Evolutionary conservation across 2,797 vertebrate genomes (phyloP), one percentile per base, ranked within the genome.

Genomic region (Pogonophryne albipinna): DNA sequence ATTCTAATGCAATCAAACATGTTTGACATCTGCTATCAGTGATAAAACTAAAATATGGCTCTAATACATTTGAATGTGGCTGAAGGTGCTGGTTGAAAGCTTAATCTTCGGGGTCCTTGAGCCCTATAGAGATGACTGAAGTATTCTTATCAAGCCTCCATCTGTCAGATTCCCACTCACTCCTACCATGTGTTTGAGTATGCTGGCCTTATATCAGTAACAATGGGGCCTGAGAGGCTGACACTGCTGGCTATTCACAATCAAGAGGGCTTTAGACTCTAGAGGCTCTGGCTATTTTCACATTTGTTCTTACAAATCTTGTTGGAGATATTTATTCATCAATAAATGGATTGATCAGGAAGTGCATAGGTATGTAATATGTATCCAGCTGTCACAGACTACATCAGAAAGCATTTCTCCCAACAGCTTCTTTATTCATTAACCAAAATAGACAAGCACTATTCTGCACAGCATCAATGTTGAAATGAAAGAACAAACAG

Each of bases 131-230:
- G 64, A 68, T 4, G 64, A 58, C 55, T 57, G 27, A 74, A 82
- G 66, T 52, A 64, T 71, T 74, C 20, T 67, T 80, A 88, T 72
- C 68, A 45, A 76, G 58, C 70, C 72, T 74, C 86, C 91, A 90
- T 92, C 86, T 93, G 89, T 81, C 82, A 76, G 71, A 76, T 89
- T 87, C 87, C 77, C 71, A 84, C 80, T 89, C 85, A 16, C 70
- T 86, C 72, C 41, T 71, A 60, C 72, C 51, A 55, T 77, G 84
- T 80, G 75, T 62, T 76, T 78, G 12, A 57, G 51, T 50, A 34
- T n/a, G 42, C 45, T 50, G 51, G 57, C 17, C 55, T 85, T 66
- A 20, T 45, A 80, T 83, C 61, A 47, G 61, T 52, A 75, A 89
- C 77, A 83, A 85, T 70, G 66, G 76, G 19, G 41, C 19, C 45